phyloP scores from a whole-genome alignment of 1,140 invertebrate species.

The Brachionus plicatilis region DNA sequence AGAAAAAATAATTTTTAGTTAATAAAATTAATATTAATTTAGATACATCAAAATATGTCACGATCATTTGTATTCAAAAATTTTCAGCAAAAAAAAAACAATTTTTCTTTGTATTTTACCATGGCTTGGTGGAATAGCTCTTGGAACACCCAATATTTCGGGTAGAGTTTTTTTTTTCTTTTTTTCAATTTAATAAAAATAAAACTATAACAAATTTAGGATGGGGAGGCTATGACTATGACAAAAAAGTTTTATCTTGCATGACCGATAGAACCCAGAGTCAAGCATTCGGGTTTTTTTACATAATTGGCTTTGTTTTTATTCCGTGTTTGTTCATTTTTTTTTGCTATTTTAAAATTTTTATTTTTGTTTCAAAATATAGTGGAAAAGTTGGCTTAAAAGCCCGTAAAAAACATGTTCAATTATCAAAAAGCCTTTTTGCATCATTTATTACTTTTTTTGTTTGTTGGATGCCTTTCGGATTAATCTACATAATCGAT shows the following conservation, averaged over 20 bases:
- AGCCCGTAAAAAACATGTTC: neutral
- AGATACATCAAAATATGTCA: constrained; percentile 27
- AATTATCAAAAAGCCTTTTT: neutral
- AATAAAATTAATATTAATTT: neutral
- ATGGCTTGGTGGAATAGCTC: neutral
- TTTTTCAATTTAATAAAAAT: neutral
- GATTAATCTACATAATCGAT: constrained; percentile 4
- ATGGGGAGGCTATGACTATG: constrained; percentile 30
- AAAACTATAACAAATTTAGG: neutral
- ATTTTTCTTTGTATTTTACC: neutral
- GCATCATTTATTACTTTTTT: constrained; percentile 33
- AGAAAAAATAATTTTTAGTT: neutral
- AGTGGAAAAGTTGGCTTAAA: neutral
- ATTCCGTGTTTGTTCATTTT: neutral
- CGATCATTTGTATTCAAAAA: neutral
- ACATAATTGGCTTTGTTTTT: constrained; percentile 3
- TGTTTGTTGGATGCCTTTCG: constrained; percentile 28
- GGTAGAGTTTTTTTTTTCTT: neutral
- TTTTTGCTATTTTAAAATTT: constrained; percentile 2
- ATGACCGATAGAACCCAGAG: constrained; percentile 15
- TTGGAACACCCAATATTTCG: neutral
- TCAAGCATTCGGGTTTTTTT: constrained; percentile 25
- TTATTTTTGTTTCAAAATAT: neutral
- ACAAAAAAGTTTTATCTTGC: constrained; percentile 22
- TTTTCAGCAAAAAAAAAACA: neutral